Base-by-base conservation (phyloP, 1,140 invertebrate species). In the Drosophila tani region DNA sequence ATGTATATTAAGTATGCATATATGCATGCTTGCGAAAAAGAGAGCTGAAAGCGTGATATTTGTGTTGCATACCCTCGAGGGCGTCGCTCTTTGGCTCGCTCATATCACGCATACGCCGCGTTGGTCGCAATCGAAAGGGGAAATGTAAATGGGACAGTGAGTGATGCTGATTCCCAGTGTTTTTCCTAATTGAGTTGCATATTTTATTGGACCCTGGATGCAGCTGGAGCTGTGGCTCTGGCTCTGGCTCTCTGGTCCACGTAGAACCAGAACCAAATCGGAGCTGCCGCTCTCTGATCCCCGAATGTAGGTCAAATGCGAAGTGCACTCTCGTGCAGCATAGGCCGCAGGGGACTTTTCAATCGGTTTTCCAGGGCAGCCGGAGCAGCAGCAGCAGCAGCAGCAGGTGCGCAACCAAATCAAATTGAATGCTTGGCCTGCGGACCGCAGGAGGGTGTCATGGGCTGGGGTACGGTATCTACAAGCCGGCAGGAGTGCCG, bases 401-500 rank as follows among this genome's bases (percentile, higher is more conserved):
- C 82, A 84, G 81, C 82, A 84, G 82, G 83, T 87, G 83, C 86
- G 77, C 83, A 87, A 53, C 71, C 63, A 75, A 76, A 77, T 70
- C 71, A 77, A 82, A 82, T 74, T 83, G 74, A 57, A 85, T 75
- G 58, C 58, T 73, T 46, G 47, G 49, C 27, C 59, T 65, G 38
- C 7, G n/a, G 45, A n/a, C 2, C 5, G 75, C n/a, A 35, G 27
- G 59, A 35, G 32, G 59, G 59, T 64, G 62, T 41, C 17, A 47
- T 38, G 63, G 49, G 38, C 43, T 46, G 47, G 64, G 50, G 38
- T 59, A 27, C n/a, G 46, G 53, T 62, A 63, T 46, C 40, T 27
- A 66, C 60, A 70, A 60, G 46, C 64, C 51, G 53, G 60, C 21
- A 40, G 17, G 43, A 55, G 50, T 38, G 63, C 45, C 64, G 64